Base-by-base conservation (phyloP, 2,113 vertebrate species). In the Tupaia chinensis region DNA sequence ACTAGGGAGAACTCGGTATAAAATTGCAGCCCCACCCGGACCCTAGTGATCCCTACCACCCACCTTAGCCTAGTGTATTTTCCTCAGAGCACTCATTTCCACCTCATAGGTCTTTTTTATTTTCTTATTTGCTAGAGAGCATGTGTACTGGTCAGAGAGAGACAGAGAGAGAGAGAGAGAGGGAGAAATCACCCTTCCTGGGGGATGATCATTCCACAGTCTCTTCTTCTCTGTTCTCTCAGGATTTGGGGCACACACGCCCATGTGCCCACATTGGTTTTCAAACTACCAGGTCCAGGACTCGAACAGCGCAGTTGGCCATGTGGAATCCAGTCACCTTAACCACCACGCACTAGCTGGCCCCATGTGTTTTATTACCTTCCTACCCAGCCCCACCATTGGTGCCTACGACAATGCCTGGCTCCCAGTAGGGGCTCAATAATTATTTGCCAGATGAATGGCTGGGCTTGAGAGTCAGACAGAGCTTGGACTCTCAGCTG, bases 391-490 rank as follows among this genome's bases (percentile, higher is more conserved):
- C 9, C 19, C 79, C 9, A 7, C 72, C 34, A 14, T 58, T 44
- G 32, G 27, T 58, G 60, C 83, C 73, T 56, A 16, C 27, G n/a
- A n/a, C 76, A 25, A 32, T 58, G 20, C 25, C 86, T 88, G 88
- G 78, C 85, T 92, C 60, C 2, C 32, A 25, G 53, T 4, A 82
- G 86, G 77, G 9, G 34, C 96, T 87, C 69, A 22, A 2, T 74
- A 65, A 93, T 74, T 73, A 82, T 73, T 92, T 93, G 68, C 44
- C 9, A 1, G 66, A 19, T 89, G 86, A 82, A 83, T 72, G 66
- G 4, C n/a, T 79, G 61, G 93, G 58, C 44, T 73, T 87, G 6
- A 9, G 73, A 65, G 79, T 87, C 63, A 85, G 66, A 63, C 1
- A 29, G 58, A 69, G 14, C 60, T 83, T 72, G 60, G 44, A 61